Evolutionary conservation across 2,113 vertebrate genomes (phyloP).

Genomic region (Lates calcarifer): DNA sequence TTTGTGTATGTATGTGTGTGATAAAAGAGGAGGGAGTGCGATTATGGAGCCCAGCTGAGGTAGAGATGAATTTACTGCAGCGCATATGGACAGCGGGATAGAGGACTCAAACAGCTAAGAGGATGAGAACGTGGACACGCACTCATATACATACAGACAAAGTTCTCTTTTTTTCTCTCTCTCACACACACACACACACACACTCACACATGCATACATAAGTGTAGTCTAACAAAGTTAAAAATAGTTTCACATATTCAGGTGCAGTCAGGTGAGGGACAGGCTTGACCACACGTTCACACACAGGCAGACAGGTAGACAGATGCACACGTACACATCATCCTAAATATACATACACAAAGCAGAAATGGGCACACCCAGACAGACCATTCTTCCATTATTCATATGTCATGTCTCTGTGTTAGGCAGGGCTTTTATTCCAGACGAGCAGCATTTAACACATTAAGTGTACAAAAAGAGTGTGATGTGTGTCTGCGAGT

Average conservation of each 20-base stretch:
- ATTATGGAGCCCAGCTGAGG: constrained; percentile 43
- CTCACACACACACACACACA: constrained; percentile 20
- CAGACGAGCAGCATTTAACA: constrained; percentile 76
- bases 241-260: constrained; percentile 39
- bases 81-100: neutral
- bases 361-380: constrained; percentile 57
- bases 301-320: neutral
- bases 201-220: neutral
- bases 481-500: constrained; percentile 8
- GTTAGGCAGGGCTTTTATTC: constrained; percentile 78
- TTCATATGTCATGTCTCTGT: constrained; percentile 73
- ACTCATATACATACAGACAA: constrained; percentile 20
- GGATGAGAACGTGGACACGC: constrained; percentile 42
- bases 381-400: constrained; percentile 68
- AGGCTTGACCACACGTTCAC: constrained; percentile 25
- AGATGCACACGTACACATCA: constrained; percentile 15
- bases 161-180: neutral
- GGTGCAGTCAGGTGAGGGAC: constrained; percentile 28
- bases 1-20: constrained; percentile 17
- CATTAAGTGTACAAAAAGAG: constrained; percentile 73
- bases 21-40: constrained; percentile 45
- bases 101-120: constrained; percentile 41
- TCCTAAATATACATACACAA: constrained; percentile 30
- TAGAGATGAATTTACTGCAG: constrained; percentile 28
- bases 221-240: constrained; percentile 28